phyloP scores from a whole-genome alignment of 1,140 invertebrate species.

The Zaprionus vittiger region DNA sequence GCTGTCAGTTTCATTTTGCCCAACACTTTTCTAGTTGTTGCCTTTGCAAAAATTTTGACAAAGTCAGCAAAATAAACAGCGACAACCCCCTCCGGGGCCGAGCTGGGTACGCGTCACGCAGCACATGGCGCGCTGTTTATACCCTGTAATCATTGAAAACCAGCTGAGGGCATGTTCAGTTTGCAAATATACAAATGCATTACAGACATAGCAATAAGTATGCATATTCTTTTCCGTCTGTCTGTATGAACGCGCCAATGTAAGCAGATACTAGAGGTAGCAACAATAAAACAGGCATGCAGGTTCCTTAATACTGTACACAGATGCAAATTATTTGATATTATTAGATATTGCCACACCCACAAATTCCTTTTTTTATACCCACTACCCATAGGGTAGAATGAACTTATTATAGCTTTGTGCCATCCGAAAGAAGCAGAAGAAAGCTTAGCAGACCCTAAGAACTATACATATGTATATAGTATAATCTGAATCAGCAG shows the following conservation, averaged over 20 bases:
- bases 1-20: slow-evolving; percentile 55
- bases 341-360: too few species aligned
- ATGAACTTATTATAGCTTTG: too few species aligned
- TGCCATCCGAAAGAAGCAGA: too few species aligned
- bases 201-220: too few species aligned
- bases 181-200: not conserved
- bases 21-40: slow-evolving; percentile 63
- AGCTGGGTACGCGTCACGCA: slow-evolving; percentile 7
- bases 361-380: too few species aligned
- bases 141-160: not conserved
- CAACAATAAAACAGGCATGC: not conserved
- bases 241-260: not conserved
- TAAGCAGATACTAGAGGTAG: not conserved
- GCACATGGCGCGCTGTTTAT: slow-evolving; percentile 4
- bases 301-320: not conserved
- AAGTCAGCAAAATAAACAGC: slow-evolving; percentile 53
- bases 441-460: too few species aligned
- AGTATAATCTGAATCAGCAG: too few species aligned
- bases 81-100: slow-evolving; percentile 17
- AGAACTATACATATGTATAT: too few species aligned
- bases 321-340: not conserved
- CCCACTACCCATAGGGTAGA: too few species aligned
- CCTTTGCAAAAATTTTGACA: slow-evolving; percentile 67
- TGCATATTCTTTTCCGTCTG: not conserved
- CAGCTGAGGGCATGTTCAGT: not conserved